Evolutionary conservation across 2,888 invertebrate genomes (phyloP).

Genomic region (Formica aserva): DNA sequence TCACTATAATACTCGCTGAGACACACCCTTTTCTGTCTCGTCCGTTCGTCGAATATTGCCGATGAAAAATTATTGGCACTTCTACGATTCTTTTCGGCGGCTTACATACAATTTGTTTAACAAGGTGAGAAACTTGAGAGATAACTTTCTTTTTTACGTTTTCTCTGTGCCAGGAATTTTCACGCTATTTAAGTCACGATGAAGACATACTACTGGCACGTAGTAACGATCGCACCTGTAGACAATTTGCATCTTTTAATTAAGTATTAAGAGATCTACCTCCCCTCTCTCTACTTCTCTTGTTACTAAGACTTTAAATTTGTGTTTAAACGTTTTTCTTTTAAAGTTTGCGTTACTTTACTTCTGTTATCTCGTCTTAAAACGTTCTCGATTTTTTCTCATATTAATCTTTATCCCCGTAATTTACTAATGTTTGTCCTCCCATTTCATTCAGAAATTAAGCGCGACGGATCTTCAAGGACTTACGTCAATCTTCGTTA

Average conservation of each 20-base stretch:
- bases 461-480: not conserved
- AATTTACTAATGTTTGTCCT: not conserved
- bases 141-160: conserved; percentile 22
- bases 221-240: not conserved
- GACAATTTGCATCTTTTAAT: conserved; percentile 37
- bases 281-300: not conserved
- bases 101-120: conserved; percentile 27
- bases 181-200: not conserved
- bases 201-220: not conserved
- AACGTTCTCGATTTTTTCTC: not conserved
- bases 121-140: conserved; percentile 5
- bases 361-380: not conserved
- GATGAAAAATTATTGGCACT: conserved; percentile 43
- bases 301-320: conserved; percentile 10
- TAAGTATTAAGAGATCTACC: conserved; percentile 31
- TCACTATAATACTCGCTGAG: conserved; percentile 35
- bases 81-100: not conserved
- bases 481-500: conserved; percentile 26
- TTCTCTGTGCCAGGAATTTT: not conserved
- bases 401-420: not conserved
- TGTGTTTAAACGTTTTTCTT: conserved; percentile 3
- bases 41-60: not conserved
- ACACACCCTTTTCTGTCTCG: conserved; percentile 33
- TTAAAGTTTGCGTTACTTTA: conserved; percentile 4
- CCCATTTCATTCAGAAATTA: conserved; percentile 4